Evolutionary conservation across 2,113 vertebrate species (phyloP), one percentile per base, ranked within the genome.

Genomic region (Odocoileus hemionus): DNA sequence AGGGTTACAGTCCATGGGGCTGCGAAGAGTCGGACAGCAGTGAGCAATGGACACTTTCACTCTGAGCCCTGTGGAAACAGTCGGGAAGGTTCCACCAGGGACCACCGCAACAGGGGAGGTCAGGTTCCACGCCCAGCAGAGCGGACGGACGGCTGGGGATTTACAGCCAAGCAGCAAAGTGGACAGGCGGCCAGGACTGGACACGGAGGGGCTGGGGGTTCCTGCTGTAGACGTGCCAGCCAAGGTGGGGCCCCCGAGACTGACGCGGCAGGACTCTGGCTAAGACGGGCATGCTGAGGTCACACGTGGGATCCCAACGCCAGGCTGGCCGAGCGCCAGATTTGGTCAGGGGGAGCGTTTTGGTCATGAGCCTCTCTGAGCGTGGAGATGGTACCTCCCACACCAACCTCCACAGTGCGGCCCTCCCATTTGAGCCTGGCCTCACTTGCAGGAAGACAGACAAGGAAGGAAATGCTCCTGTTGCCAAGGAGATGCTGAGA

Each of bases 401-500:
- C 1, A 10, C 15, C 1, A 17, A 2, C 2, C 2, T 3, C 6
- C 57, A 16, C 7, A 2, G 0, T 0, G 3, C 0, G 0, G 19
- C 16, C 58, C 3, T 50, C 17, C 9, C 6, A 0, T 7, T 1
- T 1, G 47, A 67, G 50, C 54, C 25, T 9, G 0, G n/a, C 14
- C 80, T 61, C 36, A 5, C 36, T 30, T 14, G 70, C 2, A 19
- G 16, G 70, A 8, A 6, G 0, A n/a, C 19, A 54, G 28, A 14
- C 0, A 10, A n/a, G 50, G 45, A 45, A 5, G 8, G 55, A 30
- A 12, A 33, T 1, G 5, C n/a, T 17, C 47, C 7, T 26, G 2
- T 17, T 43, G 19, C 74, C 74, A 4, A 55, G 74, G 28, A 26
- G 13, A 16, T 0, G 3, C 21, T 5, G 1, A 2, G 7, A 5